A percentile compares a stretch with the other conserved stretches of the same genome.
Evolutionary conservation across 2,113 vertebrate species (phyloP).

Genomic region (Hystrix cristata): DNA sequence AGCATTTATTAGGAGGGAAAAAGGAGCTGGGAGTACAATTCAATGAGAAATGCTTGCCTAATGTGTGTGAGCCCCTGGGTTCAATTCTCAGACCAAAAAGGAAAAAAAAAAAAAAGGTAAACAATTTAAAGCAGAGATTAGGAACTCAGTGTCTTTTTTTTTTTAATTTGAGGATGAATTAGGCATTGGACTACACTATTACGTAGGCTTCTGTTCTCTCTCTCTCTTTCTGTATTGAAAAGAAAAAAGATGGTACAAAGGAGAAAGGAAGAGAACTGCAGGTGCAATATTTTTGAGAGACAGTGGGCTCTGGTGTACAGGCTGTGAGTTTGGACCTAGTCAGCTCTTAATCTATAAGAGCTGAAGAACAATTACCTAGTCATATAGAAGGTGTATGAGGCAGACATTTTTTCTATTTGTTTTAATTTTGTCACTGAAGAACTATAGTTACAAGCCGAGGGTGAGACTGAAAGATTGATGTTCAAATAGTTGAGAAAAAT

Average conservation of each 20-base stretch:
- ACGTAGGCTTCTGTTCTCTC: background rate
- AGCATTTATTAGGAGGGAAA: background rate
- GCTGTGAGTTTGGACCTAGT: background rate
- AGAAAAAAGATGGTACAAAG: background rate
- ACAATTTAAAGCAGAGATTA: background rate
- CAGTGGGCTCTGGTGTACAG: background rate
- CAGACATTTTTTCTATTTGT: background rate
- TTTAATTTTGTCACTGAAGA: background rate
- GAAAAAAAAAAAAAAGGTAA: background rate
- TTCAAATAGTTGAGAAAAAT: background rate
- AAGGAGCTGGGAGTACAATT: background rate
- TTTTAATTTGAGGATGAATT: background rate
- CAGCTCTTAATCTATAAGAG: background rate
- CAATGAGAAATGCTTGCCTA: background rate
- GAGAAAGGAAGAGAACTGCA: background rate
- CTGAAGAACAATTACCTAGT: background rate
- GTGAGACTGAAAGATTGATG: background rate
- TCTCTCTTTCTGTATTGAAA: background rate
- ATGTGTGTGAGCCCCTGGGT: background rate
- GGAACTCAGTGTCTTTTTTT: background rate
- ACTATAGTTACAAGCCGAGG: background rate
- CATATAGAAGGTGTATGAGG: background rate
- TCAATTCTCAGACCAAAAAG: background rate
- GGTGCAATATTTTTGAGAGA: background rate
- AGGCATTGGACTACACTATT: background rate